Evolutionary conservation across 1,140 invertebrate genomes (phyloP).

Genomic region (Megathymus violae): DNA sequence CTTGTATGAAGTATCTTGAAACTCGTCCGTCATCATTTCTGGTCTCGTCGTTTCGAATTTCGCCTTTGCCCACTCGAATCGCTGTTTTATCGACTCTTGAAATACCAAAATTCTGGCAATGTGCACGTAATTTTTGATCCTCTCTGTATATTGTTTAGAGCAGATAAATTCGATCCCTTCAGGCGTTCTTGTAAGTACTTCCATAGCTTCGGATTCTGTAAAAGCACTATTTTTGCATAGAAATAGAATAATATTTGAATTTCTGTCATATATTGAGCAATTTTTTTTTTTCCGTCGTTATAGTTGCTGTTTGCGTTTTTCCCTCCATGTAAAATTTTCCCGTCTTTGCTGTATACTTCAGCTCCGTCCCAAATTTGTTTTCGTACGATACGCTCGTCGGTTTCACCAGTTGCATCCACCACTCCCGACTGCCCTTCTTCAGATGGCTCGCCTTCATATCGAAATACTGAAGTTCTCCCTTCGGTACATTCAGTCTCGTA

Average conservation of each 20-base stretch:
- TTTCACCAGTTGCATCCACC: slow-evolving; percentile 25
- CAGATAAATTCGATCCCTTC: too few relatives aligned
- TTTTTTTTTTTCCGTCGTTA: too few relatives aligned
- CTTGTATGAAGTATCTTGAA: slow-evolving; percentile 2
- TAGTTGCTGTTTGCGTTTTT: too few relatives aligned
- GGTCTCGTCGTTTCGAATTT: slow-evolving; percentile 11
- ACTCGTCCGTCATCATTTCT: background rate
- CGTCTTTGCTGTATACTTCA: slow-evolving; percentile 20
- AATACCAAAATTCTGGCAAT: slow-evolving; percentile 52
- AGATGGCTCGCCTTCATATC: slow-evolving; percentile 34
- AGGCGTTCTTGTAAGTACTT: too few relatives aligned
- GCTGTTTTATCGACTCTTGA: slow-evolving; percentile 44
- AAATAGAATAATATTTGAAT: too few relatives aligned
- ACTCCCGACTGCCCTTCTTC: slow-evolving; percentile 4
- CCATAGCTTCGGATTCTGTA: too few relatives aligned
- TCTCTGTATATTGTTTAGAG: too few relatives aligned
- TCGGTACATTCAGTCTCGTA: slow-evolving; percentile 33
- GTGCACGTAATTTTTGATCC: slow-evolving; percentile 18
- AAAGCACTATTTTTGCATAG: too few relatives aligned
- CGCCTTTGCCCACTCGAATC: slow-evolving; percentile 38
- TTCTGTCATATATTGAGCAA: too few relatives aligned
- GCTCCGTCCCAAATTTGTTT: slow-evolving; percentile 11
- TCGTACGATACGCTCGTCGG: slow-evolving; percentile 1
- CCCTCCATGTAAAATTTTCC: too few relatives aligned
- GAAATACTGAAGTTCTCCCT: slow-evolving; percentile 38